A percentile compares a stretch with the other conserved stretches of the same genome.
These are phyloP conservation scores for Gobionotothen gibberifrons DNA, from an alignment of 2,797 vertebrate species.

Conservation along the genomic window DNA sequence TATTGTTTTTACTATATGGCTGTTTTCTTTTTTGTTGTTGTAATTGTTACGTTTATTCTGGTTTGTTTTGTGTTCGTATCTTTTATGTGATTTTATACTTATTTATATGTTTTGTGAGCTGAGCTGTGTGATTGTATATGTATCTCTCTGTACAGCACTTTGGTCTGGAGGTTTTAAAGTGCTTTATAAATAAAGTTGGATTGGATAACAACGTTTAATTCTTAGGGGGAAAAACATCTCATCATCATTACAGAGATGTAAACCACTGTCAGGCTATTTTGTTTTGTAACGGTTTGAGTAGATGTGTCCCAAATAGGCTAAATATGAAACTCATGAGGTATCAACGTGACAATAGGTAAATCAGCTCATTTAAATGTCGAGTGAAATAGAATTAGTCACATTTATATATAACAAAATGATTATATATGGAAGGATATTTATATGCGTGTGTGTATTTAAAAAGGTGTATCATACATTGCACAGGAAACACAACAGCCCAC, in stretches of 20 bases:
- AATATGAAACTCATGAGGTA: not conserved
- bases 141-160: too few relatives aligned
- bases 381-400: not conserved
- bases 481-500: not conserved
- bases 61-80: too few relatives aligned
- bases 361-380: conserved; percentile 13
- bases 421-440: not conserved
- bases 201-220: too few relatives aligned
- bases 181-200: too few relatives aligned
- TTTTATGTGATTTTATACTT: too few relatives aligned
- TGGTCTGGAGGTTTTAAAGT: too few relatives aligned
- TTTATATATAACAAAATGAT: conserved; percentile 13
- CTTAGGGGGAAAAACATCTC: too few relatives aligned
- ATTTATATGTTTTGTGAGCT: too few relatives aligned
- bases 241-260: not conserved
- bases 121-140: too few relatives aligned
- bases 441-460: not conserved
- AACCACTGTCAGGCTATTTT: not conserved
- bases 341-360: conserved; percentile 5
- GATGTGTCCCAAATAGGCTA: not conserved
- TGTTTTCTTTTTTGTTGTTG: too few relatives aligned
- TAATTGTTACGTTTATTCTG: too few relatives aligned
- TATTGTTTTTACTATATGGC: too few relatives aligned
- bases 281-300: not conserved
- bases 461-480: not conserved